Evolutionary conservation across 1,140 invertebrate genomes (phyloP).

Genomic region (Eriocheir sinensis): DNA sequence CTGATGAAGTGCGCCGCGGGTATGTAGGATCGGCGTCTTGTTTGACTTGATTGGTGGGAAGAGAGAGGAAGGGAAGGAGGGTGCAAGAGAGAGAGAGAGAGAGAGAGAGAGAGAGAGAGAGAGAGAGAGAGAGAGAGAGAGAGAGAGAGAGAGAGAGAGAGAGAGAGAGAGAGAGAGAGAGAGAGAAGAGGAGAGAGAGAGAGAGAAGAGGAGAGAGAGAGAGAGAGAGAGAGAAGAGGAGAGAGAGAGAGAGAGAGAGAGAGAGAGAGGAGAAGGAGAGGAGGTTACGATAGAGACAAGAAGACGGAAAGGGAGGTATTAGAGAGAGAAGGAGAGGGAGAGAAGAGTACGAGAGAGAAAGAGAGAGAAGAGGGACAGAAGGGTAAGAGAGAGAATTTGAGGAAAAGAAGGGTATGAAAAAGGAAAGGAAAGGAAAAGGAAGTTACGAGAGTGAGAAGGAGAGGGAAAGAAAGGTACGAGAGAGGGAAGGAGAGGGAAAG

Average conservation of each 20-base stretch:
- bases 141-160: not conserved
- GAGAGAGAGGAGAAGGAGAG: no score
- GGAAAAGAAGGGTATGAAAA: not conserved
- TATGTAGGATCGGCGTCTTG: slow-evolving; percentile 78
- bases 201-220: not conserved
- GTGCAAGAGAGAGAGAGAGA: slow-evolving; percentile 8
- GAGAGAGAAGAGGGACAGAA: slow-evolving; percentile 2
- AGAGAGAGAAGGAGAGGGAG: slow-evolving; percentile 21
- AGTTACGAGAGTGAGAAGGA: not conserved
- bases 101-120: slow-evolving; percentile 36
- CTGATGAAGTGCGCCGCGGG: slow-evolving; percentile 92
- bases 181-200: not conserved
- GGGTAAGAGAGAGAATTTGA: not conserved
- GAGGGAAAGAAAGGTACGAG: not conserved
- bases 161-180: not conserved
- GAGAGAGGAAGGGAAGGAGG: slow-evolving; percentile 32
- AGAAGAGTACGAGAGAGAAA: not conserved
- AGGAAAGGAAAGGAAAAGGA: slow-evolving; percentile 24
- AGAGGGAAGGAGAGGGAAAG: no score
- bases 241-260: not conserved
- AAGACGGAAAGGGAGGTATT: not conserved
- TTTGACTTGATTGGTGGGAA: not conserved
- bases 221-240: not conserved
- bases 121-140: slow-evolving; percentile 53
- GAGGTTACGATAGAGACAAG: no score